These are phyloP conservation scores for Zoanthus solanderi DNA, from an alignment of 92 coral and sea anemone species.

Conservation along the genomic window DNA sequence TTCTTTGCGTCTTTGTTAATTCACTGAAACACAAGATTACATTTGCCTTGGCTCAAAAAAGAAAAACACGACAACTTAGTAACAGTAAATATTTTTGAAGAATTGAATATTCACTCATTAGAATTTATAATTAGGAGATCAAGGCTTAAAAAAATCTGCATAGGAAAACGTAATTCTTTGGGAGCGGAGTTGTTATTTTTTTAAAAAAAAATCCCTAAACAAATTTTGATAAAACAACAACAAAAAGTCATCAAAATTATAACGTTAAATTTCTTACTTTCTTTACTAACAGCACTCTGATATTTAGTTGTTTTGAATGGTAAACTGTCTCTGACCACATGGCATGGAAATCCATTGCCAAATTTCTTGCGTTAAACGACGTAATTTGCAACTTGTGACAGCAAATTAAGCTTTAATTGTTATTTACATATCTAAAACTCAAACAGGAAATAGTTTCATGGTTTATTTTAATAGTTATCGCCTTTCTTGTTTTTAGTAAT, in stretches of 20 bases:
- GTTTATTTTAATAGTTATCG: neutral
- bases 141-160: neutral
- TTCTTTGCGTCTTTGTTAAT: neutral
- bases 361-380: neutral
- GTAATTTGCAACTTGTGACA: neutral
- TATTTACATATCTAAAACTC: neutral
- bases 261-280: no score
- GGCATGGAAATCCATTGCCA: neutral
- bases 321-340: no score
- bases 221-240: no score
- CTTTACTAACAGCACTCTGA: no score
- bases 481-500: neutral
- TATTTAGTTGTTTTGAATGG: no score
- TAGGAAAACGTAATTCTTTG: neutral
- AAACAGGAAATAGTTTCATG: neutral
- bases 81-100: neutral
- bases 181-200: neutral
- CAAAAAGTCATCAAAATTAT: no score
- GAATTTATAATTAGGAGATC: constrained; percentile 16
- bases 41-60: neutral
- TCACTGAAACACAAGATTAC: neutral
- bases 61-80: neutral
- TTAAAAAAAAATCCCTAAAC: neutral
- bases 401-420: neutral
- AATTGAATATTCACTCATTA: neutral